phyloP scores from a whole-genome alignment of 2,113 vertebrate species.

The Seriola rivoliana region DNA sequence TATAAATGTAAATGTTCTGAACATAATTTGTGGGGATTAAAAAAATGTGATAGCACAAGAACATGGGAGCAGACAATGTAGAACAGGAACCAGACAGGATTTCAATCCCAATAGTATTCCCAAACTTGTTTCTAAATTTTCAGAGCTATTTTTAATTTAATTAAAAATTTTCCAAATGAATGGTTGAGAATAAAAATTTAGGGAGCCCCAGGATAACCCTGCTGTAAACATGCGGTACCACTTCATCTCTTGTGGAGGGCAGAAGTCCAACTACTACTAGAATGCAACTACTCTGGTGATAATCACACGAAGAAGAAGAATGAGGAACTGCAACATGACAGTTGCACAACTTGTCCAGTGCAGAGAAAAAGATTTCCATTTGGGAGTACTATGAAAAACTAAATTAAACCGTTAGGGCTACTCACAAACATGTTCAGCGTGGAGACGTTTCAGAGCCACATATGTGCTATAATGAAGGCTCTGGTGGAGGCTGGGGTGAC shows the following conservation, averaged over 20 bases:
- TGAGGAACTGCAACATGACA: not conserved
- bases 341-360: not conserved
- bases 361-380: not conserved
- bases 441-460: constrained; percentile 40
- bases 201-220: no score
- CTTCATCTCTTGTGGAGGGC: not conserved
- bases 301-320: constrained; percentile 17
- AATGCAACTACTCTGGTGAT: no score
- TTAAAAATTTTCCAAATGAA: no score
- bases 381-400: no score
- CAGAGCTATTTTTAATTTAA: not conserved
- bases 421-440: constrained; percentile 8
- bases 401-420: rapidly evolving
- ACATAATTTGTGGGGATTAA: not conserved
- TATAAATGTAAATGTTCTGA: not conserved
- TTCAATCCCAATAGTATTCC: not conserved
- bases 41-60: not conserved
- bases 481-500: constrained; percentile 55
- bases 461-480: constrained; percentile 48
- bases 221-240: not conserved
- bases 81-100: not conserved
- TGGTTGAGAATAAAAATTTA: no score
- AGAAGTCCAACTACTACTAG: not conserved
- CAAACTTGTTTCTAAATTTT: not conserved
- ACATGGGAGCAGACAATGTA: not conserved